Evolutionary conservation across 1,140 invertebrate species (phyloP).

Genomic region (Radopholus similis): DNA sequence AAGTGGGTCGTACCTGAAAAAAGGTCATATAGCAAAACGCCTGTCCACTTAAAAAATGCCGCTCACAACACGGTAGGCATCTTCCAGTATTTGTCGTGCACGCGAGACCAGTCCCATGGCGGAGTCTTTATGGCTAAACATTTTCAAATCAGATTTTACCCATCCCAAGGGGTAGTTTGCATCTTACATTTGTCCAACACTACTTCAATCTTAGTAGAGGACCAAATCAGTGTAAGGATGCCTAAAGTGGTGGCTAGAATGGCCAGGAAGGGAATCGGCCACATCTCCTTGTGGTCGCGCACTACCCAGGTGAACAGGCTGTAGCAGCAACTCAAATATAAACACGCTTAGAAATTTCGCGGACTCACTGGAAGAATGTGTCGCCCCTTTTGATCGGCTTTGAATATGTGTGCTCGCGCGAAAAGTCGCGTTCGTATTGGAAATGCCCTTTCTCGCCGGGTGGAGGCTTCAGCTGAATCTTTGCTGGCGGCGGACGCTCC

Average conservation of each 20-base stretch:
- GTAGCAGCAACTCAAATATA: not conserved
- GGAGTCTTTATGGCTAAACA: conserved; percentile 13
- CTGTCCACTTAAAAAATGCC: too few species aligned
- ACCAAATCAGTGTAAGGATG: conserved; percentile 25
- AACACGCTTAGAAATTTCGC: not conserved
- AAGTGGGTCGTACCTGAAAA: too few species aligned
- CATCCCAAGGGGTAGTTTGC: too few species aligned
- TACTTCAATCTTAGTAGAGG: conserved; percentile 43
- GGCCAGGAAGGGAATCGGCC: conserved; percentile 2
- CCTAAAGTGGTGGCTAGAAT: conserved; percentile 13
- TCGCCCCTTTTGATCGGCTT: conserved; percentile 15
- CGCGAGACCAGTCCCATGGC: conserved; percentile 45
- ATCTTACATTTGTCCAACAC: conserved; percentile 43
- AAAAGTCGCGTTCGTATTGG: conserved; percentile 9
- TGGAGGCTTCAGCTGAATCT: conserved; percentile 10
- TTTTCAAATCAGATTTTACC: not conserved
- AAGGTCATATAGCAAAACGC: too few species aligned
- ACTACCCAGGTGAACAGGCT: not conserved
- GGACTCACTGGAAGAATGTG: not conserved
- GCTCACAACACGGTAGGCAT: too few species aligned
- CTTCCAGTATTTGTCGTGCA: conserved; percentile 33
- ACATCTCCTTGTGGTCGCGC: conserved; percentile 12
- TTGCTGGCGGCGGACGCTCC: not conserved
- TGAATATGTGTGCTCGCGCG: conserved; percentile 1
- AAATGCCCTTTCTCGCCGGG: conserved; percentile 9